Percentiles rank a stretch among this genome's conserved stretches.
Evolutionary conservation across 2,888 invertebrate species (phyloP).

Genomic region (Perithous albicinctus): DNA sequence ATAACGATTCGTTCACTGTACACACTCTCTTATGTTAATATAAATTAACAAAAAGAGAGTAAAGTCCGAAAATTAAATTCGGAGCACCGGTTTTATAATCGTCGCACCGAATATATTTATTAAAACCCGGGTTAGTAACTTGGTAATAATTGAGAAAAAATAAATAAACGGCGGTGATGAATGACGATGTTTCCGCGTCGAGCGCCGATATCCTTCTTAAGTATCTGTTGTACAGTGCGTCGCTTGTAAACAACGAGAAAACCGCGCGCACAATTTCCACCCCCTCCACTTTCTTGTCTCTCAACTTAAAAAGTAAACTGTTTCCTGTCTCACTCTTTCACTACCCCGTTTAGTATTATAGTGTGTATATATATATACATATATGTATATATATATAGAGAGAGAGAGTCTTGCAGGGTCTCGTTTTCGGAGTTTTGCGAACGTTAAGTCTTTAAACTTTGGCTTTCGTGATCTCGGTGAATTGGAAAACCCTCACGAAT

Average conservation of each 20-base stretch:
- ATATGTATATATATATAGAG: no score
- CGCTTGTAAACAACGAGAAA: slow-evolving; percentile 65
- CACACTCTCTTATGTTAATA: neutral
- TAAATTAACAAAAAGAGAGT: neutral
- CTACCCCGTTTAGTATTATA: neutral
- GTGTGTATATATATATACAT: no score
- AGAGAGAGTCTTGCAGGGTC: no score
- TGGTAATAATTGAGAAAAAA: no score
- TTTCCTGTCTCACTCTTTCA: slow-evolving; percentile 46
- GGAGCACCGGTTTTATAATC: neutral
- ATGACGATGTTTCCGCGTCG: slow-evolving; percentile 12
- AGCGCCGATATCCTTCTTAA: slow-evolving; percentile 49
- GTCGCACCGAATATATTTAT: no score
- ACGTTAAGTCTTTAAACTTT: slow-evolving; percentile 8
- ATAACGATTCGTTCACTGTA: slow-evolving; percentile 45
- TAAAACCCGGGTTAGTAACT: neutral
- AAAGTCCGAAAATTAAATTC: neutral
- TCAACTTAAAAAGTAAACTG: slow-evolving; percentile 15
- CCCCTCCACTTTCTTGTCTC: slow-evolving; percentile 3
- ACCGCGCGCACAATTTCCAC: slow-evolving; percentile 34
- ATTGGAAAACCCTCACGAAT: slow-evolving; percentile 41
- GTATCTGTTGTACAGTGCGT: slow-evolving; percentile 1
- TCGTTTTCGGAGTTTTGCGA: slow-evolving; percentile 16
- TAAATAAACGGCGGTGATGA: neutral
- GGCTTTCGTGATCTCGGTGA: neutral